Percentiles rank a stretch among this genome's conserved stretches.
phyloP scores from a whole-genome alignment of 2,113 vertebrate species.

The Pleuronectes platessa region DNA sequence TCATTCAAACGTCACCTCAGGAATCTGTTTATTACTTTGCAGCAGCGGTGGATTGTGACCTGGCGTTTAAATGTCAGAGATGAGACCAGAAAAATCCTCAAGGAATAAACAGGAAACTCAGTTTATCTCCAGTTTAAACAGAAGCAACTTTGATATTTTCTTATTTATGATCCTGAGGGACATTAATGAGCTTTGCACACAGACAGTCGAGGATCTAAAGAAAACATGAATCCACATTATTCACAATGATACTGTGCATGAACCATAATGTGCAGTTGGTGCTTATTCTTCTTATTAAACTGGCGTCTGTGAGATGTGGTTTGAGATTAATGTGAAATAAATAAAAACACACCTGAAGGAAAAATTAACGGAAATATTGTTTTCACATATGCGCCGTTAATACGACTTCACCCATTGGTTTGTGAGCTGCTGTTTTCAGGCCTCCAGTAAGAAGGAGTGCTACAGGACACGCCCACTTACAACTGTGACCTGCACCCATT shows the following conservation, averaged over 20 bases:
- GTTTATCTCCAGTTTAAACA: not conserved
- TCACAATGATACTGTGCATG: too few relatives aligned
- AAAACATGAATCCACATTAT: not conserved
- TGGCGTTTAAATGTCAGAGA: constrained; percentile 34
- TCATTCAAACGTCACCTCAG: not conserved
- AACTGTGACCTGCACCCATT: too few relatives aligned
- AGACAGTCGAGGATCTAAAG: not conserved
- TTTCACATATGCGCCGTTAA: too few relatives aligned
- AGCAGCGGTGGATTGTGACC: not conserved
- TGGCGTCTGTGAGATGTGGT: too few relatives aligned
- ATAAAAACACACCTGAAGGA: too few relatives aligned
- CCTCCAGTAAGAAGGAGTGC: too few relatives aligned
- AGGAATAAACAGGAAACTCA: not conserved
- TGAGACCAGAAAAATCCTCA: not conserved
- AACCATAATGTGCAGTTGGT: too few relatives aligned
- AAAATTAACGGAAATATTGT: too few relatives aligned
- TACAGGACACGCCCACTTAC: too few relatives aligned
- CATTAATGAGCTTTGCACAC: not conserved
- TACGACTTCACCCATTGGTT: too few relatives aligned
- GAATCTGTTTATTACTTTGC: constrained; percentile 5
- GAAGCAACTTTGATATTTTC: not conserved
- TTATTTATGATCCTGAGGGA: not conserved
- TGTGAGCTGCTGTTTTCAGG: too few relatives aligned
- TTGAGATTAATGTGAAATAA: not conserved
- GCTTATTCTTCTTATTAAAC: too few relatives aligned